Conservation (phyloP, 1,140 invertebrate species). For the Cephus cinctus region DNA sequence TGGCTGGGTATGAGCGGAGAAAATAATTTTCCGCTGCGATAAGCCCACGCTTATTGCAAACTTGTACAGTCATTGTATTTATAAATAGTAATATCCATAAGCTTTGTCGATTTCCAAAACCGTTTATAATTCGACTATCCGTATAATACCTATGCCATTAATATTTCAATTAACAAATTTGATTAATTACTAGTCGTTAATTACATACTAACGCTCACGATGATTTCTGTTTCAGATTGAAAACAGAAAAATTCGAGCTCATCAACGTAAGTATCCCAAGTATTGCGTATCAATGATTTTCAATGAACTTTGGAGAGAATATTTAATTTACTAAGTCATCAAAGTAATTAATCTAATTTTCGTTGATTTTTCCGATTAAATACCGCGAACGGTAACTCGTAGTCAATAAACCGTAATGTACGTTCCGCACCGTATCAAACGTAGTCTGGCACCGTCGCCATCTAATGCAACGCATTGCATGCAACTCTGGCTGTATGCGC, state of each 20-base stretch:
- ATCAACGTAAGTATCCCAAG: slow-evolving; percentile 90
- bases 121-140: slow-evolving; percentile 3
- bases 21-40: slow-evolving; percentile 17
- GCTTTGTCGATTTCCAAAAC: too few relatives aligned
- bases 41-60: slow-evolving; percentile 5
- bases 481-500: slow-evolving; percentile 27
- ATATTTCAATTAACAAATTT: slow-evolving; percentile 5
- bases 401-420: too few relatives aligned
- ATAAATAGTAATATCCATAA: too few relatives aligned
- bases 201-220: slow-evolving; percentile 24
- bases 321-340: too few relatives aligned
- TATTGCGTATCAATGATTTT: too few relatives aligned
- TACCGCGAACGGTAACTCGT: too few relatives aligned
- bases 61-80: not conserved
- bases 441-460: slow-evolving; percentile 22
- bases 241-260: slow-evolving; percentile 75
- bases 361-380: too few relatives aligned
- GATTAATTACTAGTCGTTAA: too few relatives aligned
- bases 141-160: not conserved
- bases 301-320: too few relatives aligned
- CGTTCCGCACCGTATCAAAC: slow-evolving; percentile 27
- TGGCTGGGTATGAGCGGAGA: slow-evolving; percentile 12
- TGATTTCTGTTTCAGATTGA: slow-evolving; percentile 69
- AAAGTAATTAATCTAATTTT: too few relatives aligned
- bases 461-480: slow-evolving; percentile 25